Evolutionary conservation across 2,797 vertebrate species (phyloP), one percentile per base, ranked within the genome.

Genomic region (Distichodus sexfasciatus): DNA sequence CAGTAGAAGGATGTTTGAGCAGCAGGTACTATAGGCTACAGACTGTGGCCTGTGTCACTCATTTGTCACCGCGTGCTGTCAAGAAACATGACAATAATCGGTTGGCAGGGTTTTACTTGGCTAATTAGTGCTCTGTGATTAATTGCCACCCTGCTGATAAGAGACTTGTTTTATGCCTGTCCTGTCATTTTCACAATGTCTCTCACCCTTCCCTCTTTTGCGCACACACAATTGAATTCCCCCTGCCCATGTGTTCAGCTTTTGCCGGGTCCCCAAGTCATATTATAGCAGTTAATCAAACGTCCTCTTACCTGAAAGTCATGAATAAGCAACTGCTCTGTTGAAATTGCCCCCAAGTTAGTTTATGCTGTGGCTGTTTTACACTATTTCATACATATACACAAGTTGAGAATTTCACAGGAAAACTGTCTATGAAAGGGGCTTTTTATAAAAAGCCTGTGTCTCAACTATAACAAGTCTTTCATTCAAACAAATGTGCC

Each of bases 51-150:
- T 4, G n/a, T 68, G 43, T 53, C 31, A 57, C 24, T 53, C 59
- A 63, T 63, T 33, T 64, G 23, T 24, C n/a, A 11, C 3, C 47
- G 17, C 40, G 41, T 43, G 35, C 5, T 62, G 26, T 9, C 31
- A n/a, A 44, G 26, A 62, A 75, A 67, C 40, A 71, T 55, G 67
- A 62, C 48, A 62, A 17, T 43, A 2, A 71, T 63, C 4, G 41
- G 43, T 55, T 62, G 43, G 35, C 62, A 67, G 59, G 24, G 21
- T 47, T 24, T 62, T 57, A 26, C 35, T 44, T 31, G 15, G 17
- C 19, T 71, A 47, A 76, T 72, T 72, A 40, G 38, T 48, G 36
- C 28, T 21, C 19, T 40, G 29, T 63, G 59, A 76, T 76, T 68
- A 72, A 68, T 47, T 40, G 47, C 65, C 36, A 67, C 38, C 4